Evolutionary conservation across 2,888 invertebrate species (phyloP), one percentile per base, ranked within the genome.

Genomic region (Luperina nickerlii): DNA sequence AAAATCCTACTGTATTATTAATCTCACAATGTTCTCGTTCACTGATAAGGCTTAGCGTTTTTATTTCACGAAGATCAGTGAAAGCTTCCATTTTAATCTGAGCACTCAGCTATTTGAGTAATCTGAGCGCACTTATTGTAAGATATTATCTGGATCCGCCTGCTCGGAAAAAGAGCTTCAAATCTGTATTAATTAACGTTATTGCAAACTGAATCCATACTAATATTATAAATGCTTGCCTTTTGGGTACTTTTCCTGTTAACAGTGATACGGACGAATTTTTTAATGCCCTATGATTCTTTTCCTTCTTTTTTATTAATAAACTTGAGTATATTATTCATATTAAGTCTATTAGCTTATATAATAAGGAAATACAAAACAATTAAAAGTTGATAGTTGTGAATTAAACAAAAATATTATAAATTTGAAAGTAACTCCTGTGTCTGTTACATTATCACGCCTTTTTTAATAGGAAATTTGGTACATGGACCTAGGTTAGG

Each of bases 71-170:
- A 32, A 69, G 68, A 76, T 76, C 71, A 66, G 72, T 76, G 62
- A 57, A 79, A 60, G 67, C 72, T 65, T 48, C 32, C 63, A 76
- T 80, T 80, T 80, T 80, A 80, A 82, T 76, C 72, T n/a, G 45
- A 38, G 68, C 72, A 76, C 67, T 81, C 54, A 63, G 72, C 80
- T 63, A 80, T 81, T 81, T 76, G 72, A 75, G 62, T 80, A 72
- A 79, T 81, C 79, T 63, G 76, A 81, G 72, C 45, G 48, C 62
- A 54, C 45, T 81, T 67, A 79, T 76, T 82, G 48, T 54, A 27
- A 54, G 54, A 71, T 75, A 71, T 51, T 74, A 54, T 67, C 73
- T 76, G 1, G 51, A 76, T 73, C 62, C 67, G 45, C 15, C 27
- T 11, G 60, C n/a, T n/a, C 9, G 20, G 42, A 62, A 38, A 74